These are phyloP conservation scores for Vannuccia rotundouncinata DNA, from an alignment of 2,888 invertebrate genomes.

Conservation along the genomic window DNA sequence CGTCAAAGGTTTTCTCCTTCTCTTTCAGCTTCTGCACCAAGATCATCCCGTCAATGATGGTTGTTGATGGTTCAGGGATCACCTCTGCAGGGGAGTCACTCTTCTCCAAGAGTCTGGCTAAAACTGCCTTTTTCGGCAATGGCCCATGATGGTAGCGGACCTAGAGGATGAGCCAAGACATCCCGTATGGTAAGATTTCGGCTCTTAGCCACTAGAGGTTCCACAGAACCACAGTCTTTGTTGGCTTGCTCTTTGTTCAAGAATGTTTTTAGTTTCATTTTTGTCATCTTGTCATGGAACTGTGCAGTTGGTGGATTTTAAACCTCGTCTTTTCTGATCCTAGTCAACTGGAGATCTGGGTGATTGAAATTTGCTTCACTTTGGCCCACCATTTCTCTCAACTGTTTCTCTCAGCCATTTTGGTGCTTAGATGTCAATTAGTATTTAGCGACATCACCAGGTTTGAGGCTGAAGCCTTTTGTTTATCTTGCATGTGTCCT, in stretches of 20 bases:
- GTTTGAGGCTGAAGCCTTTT: conserved; percentile 39
- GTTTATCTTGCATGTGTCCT: not conserved
- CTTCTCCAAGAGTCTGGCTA: conserved; percentile 21
- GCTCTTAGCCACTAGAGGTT: conserved; percentile 34
- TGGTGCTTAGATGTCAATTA: conserved; percentile 15
- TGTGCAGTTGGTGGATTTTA: conserved; percentile 37
- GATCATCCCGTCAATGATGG: conserved; percentile 29
- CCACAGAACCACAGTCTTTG: conserved; percentile 30
- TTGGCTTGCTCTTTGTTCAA: not conserved
- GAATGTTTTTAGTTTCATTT: conserved; percentile 41
- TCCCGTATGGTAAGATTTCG: conserved; percentile 35
- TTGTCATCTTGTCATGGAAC: conserved; percentile 42
- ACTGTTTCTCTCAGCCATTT: conserved; percentile 32
- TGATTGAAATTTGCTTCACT: conserved; percentile 33
- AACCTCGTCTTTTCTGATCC: conserved; percentile 39
- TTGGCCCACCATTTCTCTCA: conserved; percentile 19
- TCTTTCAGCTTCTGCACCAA: conserved; percentile 12
- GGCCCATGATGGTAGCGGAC: conserved; percentile 30
- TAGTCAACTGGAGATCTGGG: conserved; percentile 35
- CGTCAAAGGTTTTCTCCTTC: not conserved
- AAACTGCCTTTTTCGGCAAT: conserved; percentile 21
- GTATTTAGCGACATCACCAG: conserved; percentile 27
- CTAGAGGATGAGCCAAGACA: conserved; percentile 35
- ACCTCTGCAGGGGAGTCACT: conserved; percentile 31
- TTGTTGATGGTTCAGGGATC: conserved; percentile 17